Evolutionary conservation across 2,113 vertebrate species (phyloP).

Genomic region (Pelecanus crispus): DNA sequence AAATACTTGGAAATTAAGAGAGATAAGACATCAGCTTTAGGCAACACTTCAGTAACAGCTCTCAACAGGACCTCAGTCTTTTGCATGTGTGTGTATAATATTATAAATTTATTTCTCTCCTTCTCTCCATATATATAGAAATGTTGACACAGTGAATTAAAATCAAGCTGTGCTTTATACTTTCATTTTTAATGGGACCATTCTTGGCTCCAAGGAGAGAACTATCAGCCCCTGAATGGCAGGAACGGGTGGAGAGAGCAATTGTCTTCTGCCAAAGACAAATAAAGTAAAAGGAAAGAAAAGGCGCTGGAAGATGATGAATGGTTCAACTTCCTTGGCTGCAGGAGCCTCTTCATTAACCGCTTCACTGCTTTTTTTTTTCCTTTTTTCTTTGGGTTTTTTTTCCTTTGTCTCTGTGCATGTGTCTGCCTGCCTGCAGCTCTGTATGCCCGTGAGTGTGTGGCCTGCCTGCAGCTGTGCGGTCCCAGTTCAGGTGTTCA

Average conservation of each 20-base stretch:
- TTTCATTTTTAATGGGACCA: neutral
- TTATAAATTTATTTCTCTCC: neutral
- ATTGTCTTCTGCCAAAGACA: neutral
- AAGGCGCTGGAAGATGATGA: neutral
- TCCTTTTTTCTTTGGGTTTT: neutral
- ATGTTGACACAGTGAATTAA: neutral
- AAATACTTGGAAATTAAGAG: neutral
- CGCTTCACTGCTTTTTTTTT: neutral
- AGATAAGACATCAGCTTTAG: neutral
- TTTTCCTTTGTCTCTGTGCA: neutral
- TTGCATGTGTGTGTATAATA: neutral
- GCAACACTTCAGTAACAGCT: neutral
- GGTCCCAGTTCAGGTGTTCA: neutral
- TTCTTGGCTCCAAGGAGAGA: neutral
- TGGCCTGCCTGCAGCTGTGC: neutral
- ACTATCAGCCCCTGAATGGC: neutral
- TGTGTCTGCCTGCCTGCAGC: neutral
- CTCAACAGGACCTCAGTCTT: neutral
- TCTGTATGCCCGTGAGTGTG: accelerated
- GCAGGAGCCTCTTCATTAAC: neutral
- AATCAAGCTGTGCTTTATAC: constrained; percentile 3
- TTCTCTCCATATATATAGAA: neutral
- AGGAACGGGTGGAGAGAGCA: neutral
- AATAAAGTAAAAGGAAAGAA: neutral
- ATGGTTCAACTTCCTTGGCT: neutral